Evolutionary conservation across 2,113 vertebrate species (phyloP), one percentile per base, ranked within the genome.

Genomic region (Elephantulus edwardii): DNA sequence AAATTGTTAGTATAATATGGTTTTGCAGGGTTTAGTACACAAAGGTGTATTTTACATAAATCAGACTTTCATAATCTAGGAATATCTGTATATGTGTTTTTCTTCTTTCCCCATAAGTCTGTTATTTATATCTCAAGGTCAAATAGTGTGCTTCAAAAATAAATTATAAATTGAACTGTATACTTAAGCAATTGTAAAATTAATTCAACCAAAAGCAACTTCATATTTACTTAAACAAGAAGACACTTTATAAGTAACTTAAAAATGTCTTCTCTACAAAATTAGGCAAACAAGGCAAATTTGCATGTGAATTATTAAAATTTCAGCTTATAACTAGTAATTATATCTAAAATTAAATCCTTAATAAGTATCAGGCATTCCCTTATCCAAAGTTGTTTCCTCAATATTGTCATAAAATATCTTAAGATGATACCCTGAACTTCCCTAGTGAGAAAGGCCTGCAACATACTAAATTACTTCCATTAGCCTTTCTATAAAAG

Each of bases 401-500:
- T n/a, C 8, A 58, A 17, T 64, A 64, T 11, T 26, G 4, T 62
- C 16, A 50, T 10, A 88, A 88, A 90, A 85, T 54, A 90, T n/a
- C 52, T 90, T 66, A n/a, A n/a, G n/a, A n/a, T n/a, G n/a, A n/a
- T n/a, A n/a, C n/a, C n/a, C n/a, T n/a, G n/a, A n/a, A n/a, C n/a
- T n/a, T n/a, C n/a, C n/a, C n/a, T n/a, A n/a, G n/a, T n/a, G n/a
- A n/a, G n/a, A n/a, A n/a, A n/a, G n/a, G n/a, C n/a, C n/a, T n/a
- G n/a, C 35, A 93, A 22, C 48, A 88, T 75, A 68, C 71, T 76
- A 40, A 84, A 42, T 13, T 86, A 14, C 52, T 91, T 68, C 79
- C 58, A 54, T 72, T 58, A 68, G 35, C n/a, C 40, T 86, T 77
- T 85, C 56, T 76, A 12, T 30, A 71, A 91, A 28, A 94, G 95